These are phyloP conservation scores for Apamea sordens DNA, from an alignment of 2,888 invertebrate species.

Conservation along the genomic window DNA sequence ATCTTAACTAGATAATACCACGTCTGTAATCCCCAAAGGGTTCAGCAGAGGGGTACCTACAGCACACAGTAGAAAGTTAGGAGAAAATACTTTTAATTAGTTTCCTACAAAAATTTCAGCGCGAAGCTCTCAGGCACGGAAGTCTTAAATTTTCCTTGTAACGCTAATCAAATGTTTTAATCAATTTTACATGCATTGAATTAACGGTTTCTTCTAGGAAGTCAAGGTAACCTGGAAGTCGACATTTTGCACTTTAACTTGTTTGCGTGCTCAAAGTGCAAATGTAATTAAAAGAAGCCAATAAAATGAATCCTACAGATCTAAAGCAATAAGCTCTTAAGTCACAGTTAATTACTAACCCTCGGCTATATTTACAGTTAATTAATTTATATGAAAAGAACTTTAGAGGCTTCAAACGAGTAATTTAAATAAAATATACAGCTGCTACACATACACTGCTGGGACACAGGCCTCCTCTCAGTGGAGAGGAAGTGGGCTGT, in stretches of 20 bases:
- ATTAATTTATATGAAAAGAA: background rate
- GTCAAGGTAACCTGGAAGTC: background rate
- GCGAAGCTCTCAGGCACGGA: background rate
- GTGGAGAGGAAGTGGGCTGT: too few species aligned
- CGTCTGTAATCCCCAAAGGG: background rate
- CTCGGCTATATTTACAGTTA: background rate
- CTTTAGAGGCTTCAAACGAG: background rate
- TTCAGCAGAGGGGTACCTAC: background rate
- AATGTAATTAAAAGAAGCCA: slow-evolving; percentile 21
- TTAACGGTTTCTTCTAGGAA: background rate
- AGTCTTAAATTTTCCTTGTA: background rate
- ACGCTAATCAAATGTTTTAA: background rate
- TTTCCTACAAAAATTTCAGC: too few species aligned
- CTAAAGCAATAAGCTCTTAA: background rate
- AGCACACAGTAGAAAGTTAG: background rate
- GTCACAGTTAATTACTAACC: background rate
- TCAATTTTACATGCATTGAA: background rate
- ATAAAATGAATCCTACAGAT: background rate
- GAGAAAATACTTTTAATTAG: background rate
- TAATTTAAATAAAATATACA: background rate
- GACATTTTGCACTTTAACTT: background rate
- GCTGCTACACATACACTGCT: too few species aligned
- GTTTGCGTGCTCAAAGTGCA: background rate
- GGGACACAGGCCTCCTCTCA: too few species aligned
- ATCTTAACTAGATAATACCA: background rate